A percentile compares a stretch with the other conserved stretches of the same genome.
Evolutionary conservation across 2,888 invertebrate species (phyloP).

Genomic region (Morinoia aosen): DNA sequence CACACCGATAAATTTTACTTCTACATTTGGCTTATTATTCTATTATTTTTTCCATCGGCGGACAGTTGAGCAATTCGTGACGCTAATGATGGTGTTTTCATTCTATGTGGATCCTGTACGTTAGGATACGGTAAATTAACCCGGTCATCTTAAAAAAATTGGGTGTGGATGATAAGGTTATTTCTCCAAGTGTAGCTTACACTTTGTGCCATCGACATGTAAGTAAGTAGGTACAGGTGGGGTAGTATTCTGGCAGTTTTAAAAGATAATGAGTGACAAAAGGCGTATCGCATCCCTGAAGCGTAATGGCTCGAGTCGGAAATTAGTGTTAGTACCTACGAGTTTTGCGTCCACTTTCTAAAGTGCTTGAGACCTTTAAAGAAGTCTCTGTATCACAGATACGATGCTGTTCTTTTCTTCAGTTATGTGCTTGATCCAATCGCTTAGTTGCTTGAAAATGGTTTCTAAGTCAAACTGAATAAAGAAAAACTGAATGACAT

Average conservation of each 20-base stretch:
- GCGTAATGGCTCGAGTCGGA: neutral
- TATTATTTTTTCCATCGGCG: too few species aligned
- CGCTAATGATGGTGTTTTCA: too few species aligned
- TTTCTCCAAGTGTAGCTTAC: too few species aligned
- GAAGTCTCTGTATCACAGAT: slow-evolving; percentile 22
- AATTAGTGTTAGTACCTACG: neutral
- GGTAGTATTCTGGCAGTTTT: neutral
- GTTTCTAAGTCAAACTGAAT: neutral
- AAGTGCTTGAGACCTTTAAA: neutral
- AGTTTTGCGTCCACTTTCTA: neutral
- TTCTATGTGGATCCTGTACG: too few species aligned
- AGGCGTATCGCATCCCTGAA: neutral
- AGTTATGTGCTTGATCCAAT: slow-evolving; percentile 13
- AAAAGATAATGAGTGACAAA: neutral
- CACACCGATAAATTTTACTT: too few species aligned
- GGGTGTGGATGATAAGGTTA: too few species aligned
- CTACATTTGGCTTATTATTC: too few species aligned
- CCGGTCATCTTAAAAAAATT: too few species aligned
- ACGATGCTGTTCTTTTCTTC: neutral
- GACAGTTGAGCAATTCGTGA: too few species aligned
- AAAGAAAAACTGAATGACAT: neutral
- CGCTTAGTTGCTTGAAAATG: neutral
- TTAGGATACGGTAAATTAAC: too few species aligned
- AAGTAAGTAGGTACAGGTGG: neutral
- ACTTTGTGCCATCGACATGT: neutral